Base-by-base conservation (phyloP, 1,140 invertebrate species). In the Phthorimaea operculella region DNA sequence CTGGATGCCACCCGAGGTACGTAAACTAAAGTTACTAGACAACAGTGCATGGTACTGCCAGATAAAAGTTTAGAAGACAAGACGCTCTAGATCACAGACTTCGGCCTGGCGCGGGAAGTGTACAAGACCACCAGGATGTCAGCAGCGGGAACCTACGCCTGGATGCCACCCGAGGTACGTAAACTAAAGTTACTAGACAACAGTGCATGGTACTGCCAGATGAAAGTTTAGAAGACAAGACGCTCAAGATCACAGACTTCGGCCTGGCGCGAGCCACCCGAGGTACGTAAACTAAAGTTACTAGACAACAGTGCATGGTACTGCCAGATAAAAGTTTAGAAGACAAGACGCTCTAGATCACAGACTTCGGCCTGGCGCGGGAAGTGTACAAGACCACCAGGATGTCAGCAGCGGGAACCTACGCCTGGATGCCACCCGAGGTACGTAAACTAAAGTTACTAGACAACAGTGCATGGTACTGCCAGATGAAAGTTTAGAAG, bases 121-220 rank as follows among this genome's bases (percentile, higher is more conserved):
- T 95, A 97, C 83, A 96, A 97, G 78, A 98, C 97, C 33, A 98
- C 96, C 6, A 88, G 94, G 59, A 98, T 98, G 96, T 98, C 96
- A 14, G 95, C 96, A 17, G 97, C 96, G 8, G 97, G 97, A 28
- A 99, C 97, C 0, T 99, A 98, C 82, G 96, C 97, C 11, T 99
- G 97, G 97, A 99, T 99, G 97, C 96, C 97, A 17, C 97, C 97
- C 0, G 97, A 99, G 90, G 96, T 97, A 60, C n/a, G n/a, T n/a
- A n/a, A n/a, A n/a, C n/a, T n/a, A n/a, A n/a, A 77, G 70, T 45
- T 45, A 7, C 33, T 34, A n/a, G n/a, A 7, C 33, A 7, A 34
- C 11, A 6, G 33, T 34, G 33, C 11, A 88, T 90, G 42, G 96
- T 98, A 60, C 91, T 95, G 67, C 88, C 90, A 16, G 92, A 93